phyloP scores from a whole-genome alignment of 2,797 vertebrate species.

The Urocyon cinereoargenteus region DNA sequence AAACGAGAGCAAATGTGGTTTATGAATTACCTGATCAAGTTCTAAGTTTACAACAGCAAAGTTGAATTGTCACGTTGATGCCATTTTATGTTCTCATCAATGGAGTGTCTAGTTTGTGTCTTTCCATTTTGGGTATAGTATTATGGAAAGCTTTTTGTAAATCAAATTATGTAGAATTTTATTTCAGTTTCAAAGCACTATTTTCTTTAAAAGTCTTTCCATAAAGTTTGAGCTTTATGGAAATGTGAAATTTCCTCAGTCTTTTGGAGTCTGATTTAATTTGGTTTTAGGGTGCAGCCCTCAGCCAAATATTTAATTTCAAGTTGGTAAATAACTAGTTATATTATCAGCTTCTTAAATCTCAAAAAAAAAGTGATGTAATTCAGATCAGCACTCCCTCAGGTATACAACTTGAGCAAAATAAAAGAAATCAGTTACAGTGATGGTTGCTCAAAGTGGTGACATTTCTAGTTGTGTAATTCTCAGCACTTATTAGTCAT shows the following conservation, averaged over 20 bases:
- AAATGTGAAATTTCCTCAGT: neutral
- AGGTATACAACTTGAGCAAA: conserved; percentile 50
- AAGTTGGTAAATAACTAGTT: neutral
- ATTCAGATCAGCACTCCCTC: conserved; percentile 23
- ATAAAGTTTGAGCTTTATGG: neutral
- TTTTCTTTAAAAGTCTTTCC: neutral
- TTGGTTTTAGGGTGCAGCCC: neutral
- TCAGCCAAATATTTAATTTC: conserved; percentile 19
- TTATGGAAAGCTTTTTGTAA: neutral
- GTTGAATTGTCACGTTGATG: neutral
- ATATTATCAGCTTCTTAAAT: neutral
- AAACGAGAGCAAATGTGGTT: neutral
- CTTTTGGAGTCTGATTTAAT: neutral
- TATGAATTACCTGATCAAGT: neutral
- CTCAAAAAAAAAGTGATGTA: neutral
- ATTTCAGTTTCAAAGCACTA: neutral
- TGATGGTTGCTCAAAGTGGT: neutral
- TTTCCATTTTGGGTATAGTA: neutral
- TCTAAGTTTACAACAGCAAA: neutral
- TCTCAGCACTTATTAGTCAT: neutral
- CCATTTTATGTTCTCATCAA: neutral
- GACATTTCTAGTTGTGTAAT: neutral
- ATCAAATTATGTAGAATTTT: neutral
- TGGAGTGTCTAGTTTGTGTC: neutral
- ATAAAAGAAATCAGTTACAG: conserved; percentile 37